Evolutionary conservation across 2,113 vertebrate genomes (phyloP).

Genomic region (Vimba vimba): DNA sequence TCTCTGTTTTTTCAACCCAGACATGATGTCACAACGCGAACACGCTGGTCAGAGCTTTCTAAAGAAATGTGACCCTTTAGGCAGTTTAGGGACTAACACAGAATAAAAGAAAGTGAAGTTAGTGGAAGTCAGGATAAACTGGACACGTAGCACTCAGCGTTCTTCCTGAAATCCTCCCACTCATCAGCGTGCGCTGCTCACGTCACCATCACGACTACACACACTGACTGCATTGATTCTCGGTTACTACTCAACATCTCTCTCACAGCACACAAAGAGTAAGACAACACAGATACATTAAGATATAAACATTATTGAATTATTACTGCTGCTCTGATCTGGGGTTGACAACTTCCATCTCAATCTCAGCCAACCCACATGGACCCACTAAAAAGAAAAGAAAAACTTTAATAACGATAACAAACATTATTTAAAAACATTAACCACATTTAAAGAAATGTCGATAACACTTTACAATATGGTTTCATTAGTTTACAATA

Average conservation of each 20-base stretch:
- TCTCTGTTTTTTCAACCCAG: constrained; percentile 77
- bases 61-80: not conserved
- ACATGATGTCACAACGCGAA: constrained; percentile 74
- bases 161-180: constrained; percentile 67
- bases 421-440: not conserved
- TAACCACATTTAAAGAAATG: too few relatives aligned
- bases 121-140: not conserved
- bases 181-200: constrained; percentile 44
- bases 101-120: not conserved
- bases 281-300: not conserved
- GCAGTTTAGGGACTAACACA: too few relatives aligned
- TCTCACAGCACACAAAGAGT: not conserved
- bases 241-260: not conserved
- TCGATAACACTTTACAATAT: too few relatives aligned
- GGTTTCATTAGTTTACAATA: too few relatives aligned
- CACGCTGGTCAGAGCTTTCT: not conserved
- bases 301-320: not conserved
- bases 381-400: not conserved
- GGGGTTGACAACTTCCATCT: too few relatives aligned
- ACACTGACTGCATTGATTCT: not conserved
- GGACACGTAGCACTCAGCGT: constrained; percentile 80
- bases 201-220: constrained; percentile 36
- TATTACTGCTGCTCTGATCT: not conserved
- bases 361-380: too few relatives aligned
- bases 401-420: not conserved